Percentiles rank a stretch among this genome's conserved stretches.
Conservation (phyloP, 2,113 vertebrate species). For the Prietella phreatophila region DNA sequence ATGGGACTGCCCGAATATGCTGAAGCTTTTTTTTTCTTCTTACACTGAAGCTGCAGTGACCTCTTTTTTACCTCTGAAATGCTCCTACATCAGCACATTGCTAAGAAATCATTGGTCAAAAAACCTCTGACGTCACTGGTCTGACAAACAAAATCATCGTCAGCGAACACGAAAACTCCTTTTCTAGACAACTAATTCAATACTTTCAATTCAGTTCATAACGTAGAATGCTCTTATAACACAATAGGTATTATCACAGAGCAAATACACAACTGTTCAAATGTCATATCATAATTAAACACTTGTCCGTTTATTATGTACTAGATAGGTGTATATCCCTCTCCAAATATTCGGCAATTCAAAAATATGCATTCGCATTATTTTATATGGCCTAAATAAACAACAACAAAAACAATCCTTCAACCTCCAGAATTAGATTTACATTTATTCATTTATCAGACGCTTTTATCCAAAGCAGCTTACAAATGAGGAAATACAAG, state of each 20-base stretch:
- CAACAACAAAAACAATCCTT: not conserved
- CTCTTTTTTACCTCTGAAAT: slow-evolving; percentile 74
- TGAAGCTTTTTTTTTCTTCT: not conserved
- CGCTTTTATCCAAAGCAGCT: too few relatives aligned
- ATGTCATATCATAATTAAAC: not conserved
- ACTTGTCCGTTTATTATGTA: not conserved
- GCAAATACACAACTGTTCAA: not conserved
- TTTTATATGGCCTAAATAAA: not conserved
- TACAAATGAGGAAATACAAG: too few relatives aligned
- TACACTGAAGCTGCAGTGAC: slow-evolving; percentile 66
- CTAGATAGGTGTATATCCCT: not conserved
- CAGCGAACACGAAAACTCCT: not conserved
- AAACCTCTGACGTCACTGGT: not conserved
- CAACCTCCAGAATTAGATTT: not conserved
- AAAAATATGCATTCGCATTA: not conserved
- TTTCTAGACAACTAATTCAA: not conserved
- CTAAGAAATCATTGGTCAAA: slow-evolving; percentile 65
- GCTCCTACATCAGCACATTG: slow-evolving; percentile 63
- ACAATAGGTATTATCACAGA: not conserved
- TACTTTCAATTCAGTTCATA: not conserved
- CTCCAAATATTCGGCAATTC: not conserved
- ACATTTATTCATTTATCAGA: too few relatives aligned
- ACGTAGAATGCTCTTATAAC: not conserved
- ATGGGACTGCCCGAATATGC: slow-evolving; percentile 49
- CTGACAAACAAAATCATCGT: not conserved